Conservation (phyloP, 92 coral and sea anemone genomes). For the Pocillopora grandis region DNA sequence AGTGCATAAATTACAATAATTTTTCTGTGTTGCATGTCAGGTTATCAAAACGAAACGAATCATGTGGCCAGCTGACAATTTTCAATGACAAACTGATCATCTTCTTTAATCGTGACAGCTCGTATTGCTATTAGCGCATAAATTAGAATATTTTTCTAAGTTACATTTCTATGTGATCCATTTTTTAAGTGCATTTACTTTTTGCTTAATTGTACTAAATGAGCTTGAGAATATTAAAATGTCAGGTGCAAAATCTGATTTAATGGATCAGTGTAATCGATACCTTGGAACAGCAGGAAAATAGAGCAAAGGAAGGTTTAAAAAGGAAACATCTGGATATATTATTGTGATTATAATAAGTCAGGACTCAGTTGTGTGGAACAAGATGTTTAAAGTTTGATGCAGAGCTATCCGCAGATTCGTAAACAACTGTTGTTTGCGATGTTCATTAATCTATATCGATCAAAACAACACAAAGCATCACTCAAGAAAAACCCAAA, state of each 20-base stretch:
- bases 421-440: neutral
- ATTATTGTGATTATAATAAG: neutral
- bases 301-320: neutral
- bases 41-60: too few relatives aligned
- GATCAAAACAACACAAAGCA: neutral
- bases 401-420: neutral
- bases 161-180: too few relatives aligned
- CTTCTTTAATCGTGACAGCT: too few relatives aligned
- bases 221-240: too few relatives aligned
- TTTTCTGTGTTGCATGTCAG: too few relatives aligned
- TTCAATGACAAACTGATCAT: too few relatives aligned
- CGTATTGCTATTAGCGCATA: too few relatives aligned
- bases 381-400: conserved; percentile 1
- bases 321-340: neutral
- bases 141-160: too few relatives aligned
- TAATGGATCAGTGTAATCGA: neutral
- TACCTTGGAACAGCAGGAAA: neutral
- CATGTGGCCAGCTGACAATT: too few relatives aligned
- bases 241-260: neutral
- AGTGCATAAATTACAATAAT: too few relatives aligned
- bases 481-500: neutral
- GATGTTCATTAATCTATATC: neutral
- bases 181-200: too few relatives aligned
- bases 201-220: too few relatives aligned
- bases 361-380: neutral